Evolutionary conservation across 2,797 vertebrate species (phyloP).

Genomic region (Sphenopsis melanotis): DNA sequence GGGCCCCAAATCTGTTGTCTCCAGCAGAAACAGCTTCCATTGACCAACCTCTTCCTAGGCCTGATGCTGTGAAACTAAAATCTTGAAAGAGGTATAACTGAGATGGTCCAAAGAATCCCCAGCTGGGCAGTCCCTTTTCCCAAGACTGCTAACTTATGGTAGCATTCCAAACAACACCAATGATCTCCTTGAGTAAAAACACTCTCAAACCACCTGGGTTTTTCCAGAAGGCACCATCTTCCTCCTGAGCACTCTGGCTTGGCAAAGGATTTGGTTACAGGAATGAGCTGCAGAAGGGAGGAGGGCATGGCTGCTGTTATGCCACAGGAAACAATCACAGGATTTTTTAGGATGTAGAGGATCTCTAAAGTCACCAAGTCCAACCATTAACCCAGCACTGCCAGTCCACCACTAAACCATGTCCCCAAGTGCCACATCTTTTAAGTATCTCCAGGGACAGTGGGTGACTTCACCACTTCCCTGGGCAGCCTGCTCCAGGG

Average conservation of each 20-base stretch:
- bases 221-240: not conserved
- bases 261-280: not conserved
- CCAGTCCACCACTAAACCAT: not conserved
- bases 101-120: not conserved
- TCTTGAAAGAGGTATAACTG: not conserved
- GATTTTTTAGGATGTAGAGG: not conserved
- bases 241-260: not conserved
- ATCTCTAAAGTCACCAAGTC: not conserved
- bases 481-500: not conserved
- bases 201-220: not conserved
- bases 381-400: not conserved
- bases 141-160: not conserved
- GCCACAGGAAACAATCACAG: not conserved
- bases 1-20: not conserved
- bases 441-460: not conserved
- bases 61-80: not conserved
- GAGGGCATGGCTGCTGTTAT: fast-evolving
- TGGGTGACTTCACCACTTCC: not conserved
- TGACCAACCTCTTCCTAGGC: not conserved
- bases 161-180: not conserved
- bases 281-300: not conserved
- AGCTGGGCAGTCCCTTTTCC: not conserved
- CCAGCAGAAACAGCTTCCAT: not conserved
- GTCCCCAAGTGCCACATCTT: not conserved
- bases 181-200: not conserved